These are phyloP conservation scores for Lasioglossum albipes DNA, from an alignment of 1,140 invertebrate genomes.

Conservation along the genomic window DNA sequence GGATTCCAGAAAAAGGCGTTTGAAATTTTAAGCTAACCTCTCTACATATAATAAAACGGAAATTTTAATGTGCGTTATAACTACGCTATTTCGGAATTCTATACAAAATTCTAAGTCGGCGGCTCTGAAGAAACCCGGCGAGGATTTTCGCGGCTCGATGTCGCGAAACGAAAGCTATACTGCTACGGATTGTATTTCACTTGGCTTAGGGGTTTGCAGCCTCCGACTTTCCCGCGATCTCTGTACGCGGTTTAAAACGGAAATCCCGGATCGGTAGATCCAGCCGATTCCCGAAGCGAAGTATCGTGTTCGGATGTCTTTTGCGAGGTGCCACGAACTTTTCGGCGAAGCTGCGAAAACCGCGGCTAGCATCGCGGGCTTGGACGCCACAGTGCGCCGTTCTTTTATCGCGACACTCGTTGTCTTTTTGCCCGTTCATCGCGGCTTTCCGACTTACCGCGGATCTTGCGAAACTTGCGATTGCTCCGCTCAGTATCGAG, in stretches of 20 bases:
- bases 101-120: background rate
- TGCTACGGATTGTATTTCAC: constrained; percentile 43
- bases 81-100: too few species aligned
- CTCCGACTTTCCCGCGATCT: constrained; percentile 8
- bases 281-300: constrained; percentile 62
- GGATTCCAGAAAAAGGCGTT: too few species aligned
- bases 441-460: background rate
- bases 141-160: constrained; percentile 35
- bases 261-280: constrained; percentile 48
- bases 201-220: constrained; percentile 13
- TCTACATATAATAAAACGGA: too few species aligned
- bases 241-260: constrained; percentile 41
- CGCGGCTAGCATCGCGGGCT: background rate
- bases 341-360: background rate
- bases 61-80: too few species aligned
- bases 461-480: background rate
- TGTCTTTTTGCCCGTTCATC: background rate
- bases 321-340: background rate
- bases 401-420: background rate
- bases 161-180: constrained; percentile 40
- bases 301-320: constrained; percentile 67
- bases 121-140: background rate
- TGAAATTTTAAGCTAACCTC: too few species aligned
- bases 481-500: background rate
- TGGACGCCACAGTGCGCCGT: too few species aligned